phyloP scores from a whole-genome alignment of 2,113 vertebrate species.

The Nyctereutes procyonoides region DNA sequence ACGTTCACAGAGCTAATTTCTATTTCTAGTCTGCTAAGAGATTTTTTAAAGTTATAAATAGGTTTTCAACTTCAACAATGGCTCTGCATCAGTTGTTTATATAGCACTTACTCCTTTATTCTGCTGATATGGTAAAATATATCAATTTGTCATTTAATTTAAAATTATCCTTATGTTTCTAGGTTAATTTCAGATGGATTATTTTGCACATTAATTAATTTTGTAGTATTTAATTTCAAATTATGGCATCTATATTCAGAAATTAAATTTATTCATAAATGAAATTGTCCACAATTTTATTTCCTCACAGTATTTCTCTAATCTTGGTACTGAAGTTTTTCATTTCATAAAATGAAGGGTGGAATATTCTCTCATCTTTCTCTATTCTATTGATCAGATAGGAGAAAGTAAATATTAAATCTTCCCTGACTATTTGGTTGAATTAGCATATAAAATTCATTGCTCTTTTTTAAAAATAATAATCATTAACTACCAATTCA shows the following conservation, averaged over 20 bases:
- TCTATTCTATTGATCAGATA: not conserved
- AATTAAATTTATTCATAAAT: not conserved
- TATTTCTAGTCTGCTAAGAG: not conserved
- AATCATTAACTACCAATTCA: not conserved
- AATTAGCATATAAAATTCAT: not conserved
- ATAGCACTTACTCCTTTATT: not conserved
- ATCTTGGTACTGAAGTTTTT: not conserved
- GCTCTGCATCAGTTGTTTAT: not conserved
- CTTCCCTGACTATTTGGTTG: not conserved
- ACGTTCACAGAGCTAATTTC: not conserved
- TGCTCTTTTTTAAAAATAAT: not conserved
- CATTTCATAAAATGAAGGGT: not conserved
- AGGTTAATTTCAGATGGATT: not conserved
- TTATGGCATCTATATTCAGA: not conserved
- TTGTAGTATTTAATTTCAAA: not conserved
- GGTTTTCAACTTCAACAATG: not conserved
- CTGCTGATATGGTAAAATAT: not conserved
- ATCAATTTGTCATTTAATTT: slow-evolving; percentile 48
- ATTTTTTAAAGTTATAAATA: not conserved
- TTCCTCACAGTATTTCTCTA: not conserved
- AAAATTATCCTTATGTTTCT: not conserved
- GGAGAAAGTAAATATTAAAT: not conserved
- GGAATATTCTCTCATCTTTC: not conserved
- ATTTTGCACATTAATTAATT: not conserved
- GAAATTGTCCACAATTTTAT: not conserved